Conservation (phyloP, 2,113 vertebrate genomes). For the Poecilia latipinna region DNA sequence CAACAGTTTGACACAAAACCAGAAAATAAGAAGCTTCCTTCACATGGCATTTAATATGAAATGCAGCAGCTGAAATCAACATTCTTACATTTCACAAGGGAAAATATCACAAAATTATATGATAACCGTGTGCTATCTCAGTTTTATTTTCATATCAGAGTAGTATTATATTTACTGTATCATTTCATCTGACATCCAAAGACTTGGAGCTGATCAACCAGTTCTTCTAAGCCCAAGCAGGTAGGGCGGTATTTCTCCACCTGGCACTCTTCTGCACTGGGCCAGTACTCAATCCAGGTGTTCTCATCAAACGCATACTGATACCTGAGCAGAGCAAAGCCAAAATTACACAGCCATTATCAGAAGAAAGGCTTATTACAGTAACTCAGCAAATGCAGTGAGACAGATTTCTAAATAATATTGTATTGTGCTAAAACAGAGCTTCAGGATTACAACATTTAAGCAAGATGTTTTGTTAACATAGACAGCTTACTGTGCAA, state of each 20-base stretch:
- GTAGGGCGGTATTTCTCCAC: background rate
- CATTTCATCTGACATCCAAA: slow-evolving; percentile 9
- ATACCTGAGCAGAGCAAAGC: slow-evolving; percentile 30
- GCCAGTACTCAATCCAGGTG: slow-evolving; percentile 75
- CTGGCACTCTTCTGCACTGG: slow-evolving; percentile 43
- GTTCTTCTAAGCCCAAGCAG: slow-evolving; percentile 31
- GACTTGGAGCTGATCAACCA: background rate
- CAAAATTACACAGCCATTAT: background rate
- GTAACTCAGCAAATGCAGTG: background rate
- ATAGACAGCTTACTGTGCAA: too few species aligned
- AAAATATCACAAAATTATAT: too few species aligned
- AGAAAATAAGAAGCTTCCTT: too few species aligned
- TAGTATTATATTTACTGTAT: background rate
- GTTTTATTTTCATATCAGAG: too few species aligned
- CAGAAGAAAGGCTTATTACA: background rate
- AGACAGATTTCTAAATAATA: background rate
- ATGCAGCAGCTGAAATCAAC: too few species aligned
- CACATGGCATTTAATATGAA: too few species aligned
- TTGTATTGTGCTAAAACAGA: too few species aligned
- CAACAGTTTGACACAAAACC: too few species aligned
- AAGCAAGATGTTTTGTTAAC: too few species aligned
- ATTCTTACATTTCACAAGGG: too few species aligned
- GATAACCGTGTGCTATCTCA: too few species aligned
- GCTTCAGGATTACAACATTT: too few species aligned
- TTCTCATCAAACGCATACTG: slow-evolving; percentile 59